phyloP scores from a whole-genome alignment of 2,888 invertebrate species.

The Amiota mariae region DNA sequence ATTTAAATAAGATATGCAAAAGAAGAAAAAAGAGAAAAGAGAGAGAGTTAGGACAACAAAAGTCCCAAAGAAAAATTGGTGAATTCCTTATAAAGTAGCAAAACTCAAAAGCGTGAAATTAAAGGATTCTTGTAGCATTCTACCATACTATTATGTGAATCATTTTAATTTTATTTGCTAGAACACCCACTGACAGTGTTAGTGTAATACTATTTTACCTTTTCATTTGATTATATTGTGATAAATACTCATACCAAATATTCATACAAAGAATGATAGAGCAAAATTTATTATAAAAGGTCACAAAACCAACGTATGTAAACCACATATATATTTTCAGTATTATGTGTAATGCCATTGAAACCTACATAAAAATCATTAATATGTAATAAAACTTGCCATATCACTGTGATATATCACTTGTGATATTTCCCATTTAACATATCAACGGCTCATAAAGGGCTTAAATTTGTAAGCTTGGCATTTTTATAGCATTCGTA shows the following conservation, averaged over 20 bases:
- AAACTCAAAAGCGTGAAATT: conserved; percentile 3
- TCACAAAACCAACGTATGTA: background rate
- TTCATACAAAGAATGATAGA: background rate
- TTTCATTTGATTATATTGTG: background rate
- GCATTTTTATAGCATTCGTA: no score
- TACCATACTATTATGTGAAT: background rate
- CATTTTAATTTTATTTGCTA: conserved; percentile 10
- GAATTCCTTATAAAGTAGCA: background rate
- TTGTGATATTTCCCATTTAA: background rate
- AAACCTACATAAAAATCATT: background rate
- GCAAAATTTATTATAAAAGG: background rate
- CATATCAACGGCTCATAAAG: no score
- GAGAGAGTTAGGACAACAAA: background rate
- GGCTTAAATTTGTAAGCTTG: no score
- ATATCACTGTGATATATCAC: conserved; percentile 11
- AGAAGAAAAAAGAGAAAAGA: background rate
- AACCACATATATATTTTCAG: background rate
- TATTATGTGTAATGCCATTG: background rate
- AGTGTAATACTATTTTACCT: no score
- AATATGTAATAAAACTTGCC: background rate
- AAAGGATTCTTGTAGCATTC: background rate
- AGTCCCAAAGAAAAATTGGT: background rate
- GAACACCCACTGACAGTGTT: background rate
- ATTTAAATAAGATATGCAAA: conserved; percentile 7
- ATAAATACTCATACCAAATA: no score